Percentiles rank a stretch among this genome's conserved stretches.
These are phyloP conservation scores for Limnephilus lunatus DNA, from an alignment of 2,888 invertebrate genomes.

Conservation along the genomic window DNA sequence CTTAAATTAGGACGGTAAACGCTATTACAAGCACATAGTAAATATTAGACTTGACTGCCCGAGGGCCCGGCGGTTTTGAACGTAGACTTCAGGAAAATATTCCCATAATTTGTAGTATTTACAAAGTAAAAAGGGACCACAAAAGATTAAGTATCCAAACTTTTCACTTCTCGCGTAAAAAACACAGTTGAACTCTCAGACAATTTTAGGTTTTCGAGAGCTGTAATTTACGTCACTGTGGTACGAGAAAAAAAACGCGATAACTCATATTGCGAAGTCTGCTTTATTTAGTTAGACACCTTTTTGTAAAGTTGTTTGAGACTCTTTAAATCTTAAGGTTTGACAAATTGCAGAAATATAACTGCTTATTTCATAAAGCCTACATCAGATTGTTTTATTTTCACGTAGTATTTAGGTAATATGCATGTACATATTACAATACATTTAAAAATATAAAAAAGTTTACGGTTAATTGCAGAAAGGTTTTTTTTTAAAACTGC, in stretches of 20 bases:
- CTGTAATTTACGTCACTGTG: background rate
- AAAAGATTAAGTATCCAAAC: constrained; percentile 17
- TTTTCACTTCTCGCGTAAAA: constrained; percentile 14
- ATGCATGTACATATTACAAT: too few species aligned
- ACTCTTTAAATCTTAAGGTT: background rate
- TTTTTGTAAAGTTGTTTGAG: background rate
- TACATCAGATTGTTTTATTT: background rate
- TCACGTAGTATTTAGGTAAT: too few species aligned
- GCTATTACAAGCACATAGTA: constrained; percentile 18
- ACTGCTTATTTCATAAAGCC: background rate
- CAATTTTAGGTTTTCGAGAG: background rate
- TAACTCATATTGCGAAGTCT: background rate
- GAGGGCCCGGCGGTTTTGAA: background rate
- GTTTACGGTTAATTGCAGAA: too few species aligned
- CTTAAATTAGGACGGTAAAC: background rate
- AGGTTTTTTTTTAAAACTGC: too few species aligned
- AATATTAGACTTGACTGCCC: background rate
- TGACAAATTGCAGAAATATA: background rate
- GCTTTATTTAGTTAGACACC: background rate
- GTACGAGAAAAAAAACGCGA: background rate
- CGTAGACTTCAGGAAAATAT: background rate
- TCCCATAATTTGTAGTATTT: constrained; percentile 19
- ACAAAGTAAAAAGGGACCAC: constrained; percentile 23
- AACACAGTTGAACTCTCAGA: constrained; percentile 17
- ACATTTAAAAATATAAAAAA: too few species aligned